Evolutionary conservation across 2,888 invertebrate species (phyloP).

Genomic region (Lacanobia wlatinum): DNA sequence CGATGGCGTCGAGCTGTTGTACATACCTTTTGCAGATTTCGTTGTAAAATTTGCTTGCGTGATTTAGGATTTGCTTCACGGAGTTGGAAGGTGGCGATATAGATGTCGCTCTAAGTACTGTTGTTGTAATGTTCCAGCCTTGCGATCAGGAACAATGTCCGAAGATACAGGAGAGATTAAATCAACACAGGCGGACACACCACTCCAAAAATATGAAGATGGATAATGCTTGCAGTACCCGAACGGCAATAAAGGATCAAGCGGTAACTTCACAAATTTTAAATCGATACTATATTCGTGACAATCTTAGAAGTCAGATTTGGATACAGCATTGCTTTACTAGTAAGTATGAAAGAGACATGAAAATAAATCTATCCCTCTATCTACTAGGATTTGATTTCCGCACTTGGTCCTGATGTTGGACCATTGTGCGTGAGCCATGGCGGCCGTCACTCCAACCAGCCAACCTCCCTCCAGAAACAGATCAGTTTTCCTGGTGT

Average conservation of each 20-base stretch:
- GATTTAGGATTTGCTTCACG: background rate
- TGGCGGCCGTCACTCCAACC: too few relatives aligned
- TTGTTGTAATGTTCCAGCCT: conserved; percentile 27
- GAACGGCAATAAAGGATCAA: conserved; percentile 6
- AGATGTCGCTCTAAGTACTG: background rate
- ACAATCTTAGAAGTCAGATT: too few relatives aligned
- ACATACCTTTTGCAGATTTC: background rate
- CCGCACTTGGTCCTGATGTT: too few relatives aligned
- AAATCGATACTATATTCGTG: background rate
- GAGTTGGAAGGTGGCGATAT: background rate
- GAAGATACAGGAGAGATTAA: conserved; percentile 68
- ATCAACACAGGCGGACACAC: conserved; percentile 59
- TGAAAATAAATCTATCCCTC: too few relatives aligned
- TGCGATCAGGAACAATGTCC: conserved; percentile 72
- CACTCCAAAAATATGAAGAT: conserved; percentile 39
- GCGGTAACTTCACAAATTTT: conserved; percentile 11
- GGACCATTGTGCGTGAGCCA: too few relatives aligned
- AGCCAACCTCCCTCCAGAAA: too few relatives aligned
- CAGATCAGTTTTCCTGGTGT: too few relatives aligned
- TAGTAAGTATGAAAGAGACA: too few relatives aligned
- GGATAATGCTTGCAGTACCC: background rate
- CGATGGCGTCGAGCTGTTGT: background rate
- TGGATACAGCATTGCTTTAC: too few relatives aligned
- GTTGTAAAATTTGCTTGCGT: background rate
- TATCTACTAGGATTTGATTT: too few relatives aligned